These are phyloP conservation scores for Phycodurus eques DNA, from an alignment of 2,113 vertebrate species.

Conservation along the genomic window DNA sequence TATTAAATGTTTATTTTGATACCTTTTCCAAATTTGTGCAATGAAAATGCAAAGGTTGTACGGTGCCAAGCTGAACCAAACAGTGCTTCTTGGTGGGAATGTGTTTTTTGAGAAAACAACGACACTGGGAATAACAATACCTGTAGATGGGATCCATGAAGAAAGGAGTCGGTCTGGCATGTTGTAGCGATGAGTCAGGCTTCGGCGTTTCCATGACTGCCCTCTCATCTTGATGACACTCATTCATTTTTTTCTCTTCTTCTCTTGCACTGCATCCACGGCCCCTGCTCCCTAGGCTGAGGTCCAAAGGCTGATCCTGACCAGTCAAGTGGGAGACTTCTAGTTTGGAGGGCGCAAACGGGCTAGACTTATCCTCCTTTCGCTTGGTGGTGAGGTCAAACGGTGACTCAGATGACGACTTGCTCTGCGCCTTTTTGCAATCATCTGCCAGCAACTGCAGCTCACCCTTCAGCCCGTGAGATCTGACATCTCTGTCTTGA, in stretches of 20 bases:
- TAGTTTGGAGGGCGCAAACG: slow-evolving; percentile 75
- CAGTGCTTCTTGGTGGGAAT: neutral
- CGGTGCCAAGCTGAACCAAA: neutral
- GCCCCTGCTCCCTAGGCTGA: slow-evolving; percentile 84
- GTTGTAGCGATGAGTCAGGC: slow-evolving; percentile 86
- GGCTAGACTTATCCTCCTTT: slow-evolving; percentile 85
- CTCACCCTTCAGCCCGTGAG: slow-evolving; percentile 84
- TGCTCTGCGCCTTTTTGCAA: slow-evolving; percentile 84
- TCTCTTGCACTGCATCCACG: slow-evolving; percentile 77
- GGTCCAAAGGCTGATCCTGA: slow-evolving; percentile 93
- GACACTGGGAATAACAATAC: slow-evolving; percentile 78
- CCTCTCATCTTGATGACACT: slow-evolving; percentile 84
- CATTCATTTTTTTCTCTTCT: slow-evolving; percentile 80
- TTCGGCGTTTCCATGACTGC: slow-evolving; percentile 77
- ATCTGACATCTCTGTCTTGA: slow-evolving; percentile 90
- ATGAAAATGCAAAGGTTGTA: neutral
- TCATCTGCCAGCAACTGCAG: slow-evolving; percentile 82
- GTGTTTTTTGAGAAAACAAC: neutral
- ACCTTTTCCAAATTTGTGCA: neutral
- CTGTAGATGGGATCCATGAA: slow-evolving; percentile 99
- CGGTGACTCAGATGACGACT: slow-evolving; percentile 84
- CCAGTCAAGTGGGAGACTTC: slow-evolving; percentile 71
- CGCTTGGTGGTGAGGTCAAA: slow-evolving; percentile 97
- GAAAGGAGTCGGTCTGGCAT: slow-evolving; percentile 93
- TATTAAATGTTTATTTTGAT: neutral